phyloP scores from a whole-genome alignment of 2,797 vertebrate genomes.

The Sebastes umbrosus region DNA sequence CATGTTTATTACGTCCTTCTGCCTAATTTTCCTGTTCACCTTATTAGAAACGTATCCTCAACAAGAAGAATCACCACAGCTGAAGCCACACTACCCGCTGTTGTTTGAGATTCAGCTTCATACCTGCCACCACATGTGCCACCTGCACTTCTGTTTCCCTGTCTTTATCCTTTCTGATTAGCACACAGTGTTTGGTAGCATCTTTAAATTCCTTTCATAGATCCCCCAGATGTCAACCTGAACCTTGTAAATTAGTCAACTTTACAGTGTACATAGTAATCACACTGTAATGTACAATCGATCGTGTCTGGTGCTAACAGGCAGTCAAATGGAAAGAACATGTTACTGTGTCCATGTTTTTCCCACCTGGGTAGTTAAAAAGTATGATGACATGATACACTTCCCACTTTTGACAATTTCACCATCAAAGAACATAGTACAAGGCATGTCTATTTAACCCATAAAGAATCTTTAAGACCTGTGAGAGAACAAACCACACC shows the following conservation, averaged over 20 bases:
- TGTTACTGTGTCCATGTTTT: background rate
- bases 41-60: background rate
- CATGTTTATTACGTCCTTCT: background rate
- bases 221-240: conserved; percentile 4
- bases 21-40: background rate
- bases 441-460: background rate
- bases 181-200: background rate
- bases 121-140: no score
- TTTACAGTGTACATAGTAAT: background rate
- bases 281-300: background rate
- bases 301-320: background rate
- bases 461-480: conserved; percentile 1
- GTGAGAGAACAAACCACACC: conserved; percentile 3
- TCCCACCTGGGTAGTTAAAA: background rate
- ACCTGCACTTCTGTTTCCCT: no score
- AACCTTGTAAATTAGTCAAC: background rate
- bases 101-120: no score
- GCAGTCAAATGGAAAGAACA: background rate
- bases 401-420: background rate
- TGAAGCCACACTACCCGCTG: no score
- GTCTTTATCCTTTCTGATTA: no score
- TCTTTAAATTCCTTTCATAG: conserved; percentile 11
- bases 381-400: background rate
- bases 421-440: background rate
- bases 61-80: no score